Conservation (phyloP, 2,797 vertebrate genomes). For the Xerus rutilus region DNA sequence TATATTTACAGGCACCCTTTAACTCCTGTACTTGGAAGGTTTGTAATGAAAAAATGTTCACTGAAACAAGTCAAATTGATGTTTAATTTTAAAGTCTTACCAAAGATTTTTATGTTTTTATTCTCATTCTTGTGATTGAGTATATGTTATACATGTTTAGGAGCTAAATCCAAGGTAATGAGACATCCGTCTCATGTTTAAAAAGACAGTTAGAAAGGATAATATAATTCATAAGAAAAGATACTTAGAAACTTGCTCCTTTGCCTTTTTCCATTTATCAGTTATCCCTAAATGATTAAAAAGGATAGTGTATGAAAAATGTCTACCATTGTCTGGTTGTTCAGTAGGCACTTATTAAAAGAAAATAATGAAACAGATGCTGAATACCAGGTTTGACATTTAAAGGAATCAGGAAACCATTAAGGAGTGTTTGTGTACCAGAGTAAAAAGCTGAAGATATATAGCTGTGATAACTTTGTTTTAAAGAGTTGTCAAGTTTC, state of each 20-base stretch:
- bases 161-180: not conserved
- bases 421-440: not conserved
- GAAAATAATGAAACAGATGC: constrained; percentile 14
- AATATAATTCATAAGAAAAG: not conserved
- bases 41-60: constrained; percentile 44
- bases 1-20: constrained; percentile 52
- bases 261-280: constrained; percentile 24
- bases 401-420: not conserved
- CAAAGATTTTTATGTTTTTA: constrained; percentile 2
- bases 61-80: constrained; percentile 17
- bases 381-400: constrained; percentile 14
- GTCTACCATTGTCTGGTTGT: not conserved
- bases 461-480: not conserved
- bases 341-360: not conserved
- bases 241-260: not conserved
- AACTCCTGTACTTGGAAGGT: not conserved
- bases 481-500: constrained; percentile 30
- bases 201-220: not conserved
- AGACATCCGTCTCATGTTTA: not conserved
- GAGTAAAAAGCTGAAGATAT: not conserved
- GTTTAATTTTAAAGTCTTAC: constrained; percentile 7
- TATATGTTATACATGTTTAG: not conserved
- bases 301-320: not conserved
- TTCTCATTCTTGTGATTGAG: constrained; percentile 48
- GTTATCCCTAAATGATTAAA: not conserved